These are phyloP conservation scores for Andrena dorsata DNA, from an alignment of 2,888 invertebrate genomes.

Conservation along the genomic window DNA sequence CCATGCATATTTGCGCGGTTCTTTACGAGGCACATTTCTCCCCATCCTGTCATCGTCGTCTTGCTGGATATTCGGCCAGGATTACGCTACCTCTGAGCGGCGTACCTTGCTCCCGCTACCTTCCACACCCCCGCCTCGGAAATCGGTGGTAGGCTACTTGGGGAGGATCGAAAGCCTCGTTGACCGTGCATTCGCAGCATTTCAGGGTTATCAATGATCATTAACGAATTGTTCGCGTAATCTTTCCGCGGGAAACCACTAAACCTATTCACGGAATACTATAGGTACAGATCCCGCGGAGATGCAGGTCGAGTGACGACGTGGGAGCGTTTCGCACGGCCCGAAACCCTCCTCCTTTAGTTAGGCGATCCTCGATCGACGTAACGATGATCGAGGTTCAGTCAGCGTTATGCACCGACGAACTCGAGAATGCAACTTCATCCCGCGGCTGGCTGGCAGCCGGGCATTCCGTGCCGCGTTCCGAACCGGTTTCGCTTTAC, in stretches of 20 bases:
- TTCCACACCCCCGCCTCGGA: constrained; percentile 24
- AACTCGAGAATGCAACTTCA: constrained; percentile 73
- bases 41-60: constrained; percentile 66
- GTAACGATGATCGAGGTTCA: constrained; percentile 65
- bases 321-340: neutral
- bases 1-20: constrained; percentile 79
- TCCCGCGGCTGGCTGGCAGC: constrained; percentile 63
- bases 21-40: constrained; percentile 80
- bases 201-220: too few species aligned
- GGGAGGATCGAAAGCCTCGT: neutral
- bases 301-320: neutral
- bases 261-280: neutral
- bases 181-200: neutral
- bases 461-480: constrained; percentile 53
- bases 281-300: neutral
- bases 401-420: constrained; percentile 70
- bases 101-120: constrained; percentile 17
- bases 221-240: too few species aligned
- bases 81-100: constrained; percentile 34
- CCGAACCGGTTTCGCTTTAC: constrained; percentile 74
- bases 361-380: constrained; percentile 58
- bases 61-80: constrained; percentile 63
- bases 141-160: constrained; percentile 1
- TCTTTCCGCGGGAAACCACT: too few species aligned
- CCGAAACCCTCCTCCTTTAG: constrained; percentile 31